Evolutionary conservation across 2,113 vertebrate genomes (phyloP).

Genomic region (Campylomormyrus numenius): DNA sequence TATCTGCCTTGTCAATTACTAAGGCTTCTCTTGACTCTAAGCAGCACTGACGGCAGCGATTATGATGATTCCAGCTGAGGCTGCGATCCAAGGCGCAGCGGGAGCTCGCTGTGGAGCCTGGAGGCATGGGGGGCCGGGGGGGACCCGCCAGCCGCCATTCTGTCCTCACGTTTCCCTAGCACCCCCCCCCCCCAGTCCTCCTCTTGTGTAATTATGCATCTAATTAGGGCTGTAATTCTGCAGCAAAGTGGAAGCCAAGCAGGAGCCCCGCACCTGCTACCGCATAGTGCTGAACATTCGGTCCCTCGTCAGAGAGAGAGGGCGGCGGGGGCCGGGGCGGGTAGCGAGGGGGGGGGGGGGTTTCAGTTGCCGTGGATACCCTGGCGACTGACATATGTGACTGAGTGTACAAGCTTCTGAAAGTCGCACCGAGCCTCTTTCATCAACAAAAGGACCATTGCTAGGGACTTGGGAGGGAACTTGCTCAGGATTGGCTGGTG

Average conservation of each 20-base stretch:
- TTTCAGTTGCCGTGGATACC: neutral
- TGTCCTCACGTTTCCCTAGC: neutral
- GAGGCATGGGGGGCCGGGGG: neutral
- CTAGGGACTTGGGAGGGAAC: neutral
- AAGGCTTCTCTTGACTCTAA: slow-evolving; percentile 33
- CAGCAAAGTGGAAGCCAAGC: neutral
- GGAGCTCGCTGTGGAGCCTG: slow-evolving; percentile 23
- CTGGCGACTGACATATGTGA: neutral
- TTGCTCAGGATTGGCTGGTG: neutral
- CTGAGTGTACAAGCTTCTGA: neutral
- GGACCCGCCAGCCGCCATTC: neutral
- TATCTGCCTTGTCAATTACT: neutral
- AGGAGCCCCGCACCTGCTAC: neutral
- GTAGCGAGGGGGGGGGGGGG: neutral
- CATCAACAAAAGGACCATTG: neutral
- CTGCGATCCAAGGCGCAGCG: slow-evolving; percentile 15
- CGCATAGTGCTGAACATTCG: neutral
- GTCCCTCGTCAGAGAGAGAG: neutral
- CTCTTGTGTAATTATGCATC: slow-evolving; percentile 22
- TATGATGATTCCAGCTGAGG: slow-evolving; percentile 22
- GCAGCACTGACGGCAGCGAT: slow-evolving; percentile 25
- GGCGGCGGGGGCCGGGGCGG: neutral
- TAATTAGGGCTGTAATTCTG: slow-evolving; percentile 17
- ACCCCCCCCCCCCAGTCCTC: slow-evolving; percentile 2
- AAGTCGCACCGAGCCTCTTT: neutral